Evolutionary conservation across 2,888 invertebrate genomes (phyloP).

Genomic region (Andricus curvator): DNA sequence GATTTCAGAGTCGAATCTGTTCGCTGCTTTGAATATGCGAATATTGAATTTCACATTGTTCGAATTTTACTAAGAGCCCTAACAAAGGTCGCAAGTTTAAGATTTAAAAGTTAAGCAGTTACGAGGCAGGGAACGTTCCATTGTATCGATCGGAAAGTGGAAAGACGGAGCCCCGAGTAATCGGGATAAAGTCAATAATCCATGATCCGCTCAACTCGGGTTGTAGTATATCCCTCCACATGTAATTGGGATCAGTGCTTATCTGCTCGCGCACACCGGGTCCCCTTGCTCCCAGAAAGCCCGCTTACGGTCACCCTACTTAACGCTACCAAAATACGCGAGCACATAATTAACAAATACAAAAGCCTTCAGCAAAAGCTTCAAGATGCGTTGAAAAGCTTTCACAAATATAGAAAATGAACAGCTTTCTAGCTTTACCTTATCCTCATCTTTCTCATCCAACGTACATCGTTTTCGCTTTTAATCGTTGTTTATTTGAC

Average conservation of each 20-base stretch:
- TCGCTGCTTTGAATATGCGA: no score
- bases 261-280: conserved; percentile 72
- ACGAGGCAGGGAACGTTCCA: not conserved
- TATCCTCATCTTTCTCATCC: not conserved
- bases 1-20: no score
- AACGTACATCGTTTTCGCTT: conserved; percentile 10
- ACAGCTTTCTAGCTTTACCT: not conserved
- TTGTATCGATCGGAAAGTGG: not conserved
- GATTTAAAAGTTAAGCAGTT: conserved; percentile 6
- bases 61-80: no score
- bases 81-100: not conserved
- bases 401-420: conserved; percentile 5
- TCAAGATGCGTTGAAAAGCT: conserved; percentile 20
- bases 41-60: no score
- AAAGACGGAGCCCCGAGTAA: conserved; percentile 47
- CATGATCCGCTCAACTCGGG: conserved; percentile 73
- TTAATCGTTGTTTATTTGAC: conserved; percentile 10
- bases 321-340: conserved; percentile 51
- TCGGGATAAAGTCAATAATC: conserved; percentile 75
- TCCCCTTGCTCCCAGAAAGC: conserved; percentile 51
- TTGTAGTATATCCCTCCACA: conserved; percentile 67
- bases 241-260: conserved; percentile 77
- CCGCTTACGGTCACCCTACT: conserved; percentile 47
- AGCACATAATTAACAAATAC: conserved; percentile 40
- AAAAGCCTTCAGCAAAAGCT: not conserved